Percentiles rank a stretch among this genome's conserved stretches.
phyloP scores from a whole-genome alignment of 2,888 invertebrate species.

The Liodrosophila aerea region DNA sequence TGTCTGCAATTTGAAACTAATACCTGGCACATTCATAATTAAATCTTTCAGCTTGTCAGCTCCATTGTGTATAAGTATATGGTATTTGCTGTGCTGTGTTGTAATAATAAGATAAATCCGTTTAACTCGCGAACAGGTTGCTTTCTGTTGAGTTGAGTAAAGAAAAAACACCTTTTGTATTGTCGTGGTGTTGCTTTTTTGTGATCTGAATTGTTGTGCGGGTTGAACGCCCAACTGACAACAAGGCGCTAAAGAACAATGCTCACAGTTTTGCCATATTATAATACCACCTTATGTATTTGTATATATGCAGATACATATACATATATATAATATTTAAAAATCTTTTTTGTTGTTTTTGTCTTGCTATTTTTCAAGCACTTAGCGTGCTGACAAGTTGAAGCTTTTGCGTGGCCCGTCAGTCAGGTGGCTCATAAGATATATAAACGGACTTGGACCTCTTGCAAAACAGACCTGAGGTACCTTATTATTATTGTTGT shows the following conservation, averaged over 20 bases:
- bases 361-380: slow-evolving; percentile 63
- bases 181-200: slow-evolving; percentile 3
- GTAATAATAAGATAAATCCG: slow-evolving; percentile 75
- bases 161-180: slow-evolving; percentile 32
- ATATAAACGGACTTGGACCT: slow-evolving; percentile 57
- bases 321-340: too few species aligned
- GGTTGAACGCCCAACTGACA: slow-evolving; percentile 70
- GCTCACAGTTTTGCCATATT: slow-evolving; percentile 48
- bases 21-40: slow-evolving; percentile 68
- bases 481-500: slow-evolving; percentile 38
- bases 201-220: slow-evolving; percentile 51
- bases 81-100: slow-evolving; percentile 43
- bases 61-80: slow-evolving; percentile 31
- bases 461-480: slow-evolving; percentile 47
- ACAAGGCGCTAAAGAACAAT: slow-evolving; percentile 72
- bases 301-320: slow-evolving; percentile 5
- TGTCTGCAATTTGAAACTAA: slow-evolving; percentile 53
- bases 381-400: slow-evolving; percentile 78
- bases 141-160: slow-evolving; percentile 21
- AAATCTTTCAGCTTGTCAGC: slow-evolving; percentile 65
- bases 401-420: slow-evolving; percentile 72
- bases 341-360: slow-evolving; percentile 20
- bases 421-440: slow-evolving; percentile 61
- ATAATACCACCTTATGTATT: too few species aligned
- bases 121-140: slow-evolving; percentile 65